These are phyloP conservation scores for Cephonodes hylas DNA, from an alignment of 2,888 invertebrate genomes.

Conservation along the genomic window DNA sequence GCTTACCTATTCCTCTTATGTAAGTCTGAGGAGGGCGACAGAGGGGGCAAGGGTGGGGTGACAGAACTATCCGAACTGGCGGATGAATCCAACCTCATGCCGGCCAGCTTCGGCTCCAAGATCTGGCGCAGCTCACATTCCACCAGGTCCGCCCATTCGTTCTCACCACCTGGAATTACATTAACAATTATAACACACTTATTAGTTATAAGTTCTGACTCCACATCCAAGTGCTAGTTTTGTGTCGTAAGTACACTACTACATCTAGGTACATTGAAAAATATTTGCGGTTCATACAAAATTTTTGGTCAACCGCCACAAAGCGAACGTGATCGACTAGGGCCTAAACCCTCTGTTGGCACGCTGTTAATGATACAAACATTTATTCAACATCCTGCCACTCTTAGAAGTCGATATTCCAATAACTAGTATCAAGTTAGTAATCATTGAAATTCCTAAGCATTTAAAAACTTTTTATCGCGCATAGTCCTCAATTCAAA, in stretches of 20 bases:
- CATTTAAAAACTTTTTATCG: no score
- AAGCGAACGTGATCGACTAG: no score
- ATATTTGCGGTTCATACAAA: not conserved
- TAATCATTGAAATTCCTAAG: no score
- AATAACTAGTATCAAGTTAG: no score
- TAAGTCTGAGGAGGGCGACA: constrained; percentile 83
- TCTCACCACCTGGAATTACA: constrained; percentile 80
- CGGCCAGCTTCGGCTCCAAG: constrained; percentile 87
- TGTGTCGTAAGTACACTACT: no score
- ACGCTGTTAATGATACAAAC: no score
- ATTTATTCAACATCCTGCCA: not conserved
- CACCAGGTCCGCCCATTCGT: constrained; percentile 91
- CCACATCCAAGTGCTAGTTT: no score
- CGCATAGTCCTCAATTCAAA: no score
- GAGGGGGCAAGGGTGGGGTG: constrained; percentile 88
- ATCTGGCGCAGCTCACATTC: constrained; percentile 90
- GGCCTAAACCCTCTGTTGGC: no score
- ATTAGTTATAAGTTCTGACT: not conserved
- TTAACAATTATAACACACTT: no score
- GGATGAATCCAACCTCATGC: constrained; percentile 82
- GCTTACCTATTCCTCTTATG: constrained; percentile 77
- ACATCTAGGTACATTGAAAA: not conserved
- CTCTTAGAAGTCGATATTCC: not conserved
- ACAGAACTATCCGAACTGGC: constrained; percentile 86
- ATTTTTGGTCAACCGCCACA: no score